Conservation (phyloP, 2,888 invertebrate genomes). For the Chesias legatella region DNA sequence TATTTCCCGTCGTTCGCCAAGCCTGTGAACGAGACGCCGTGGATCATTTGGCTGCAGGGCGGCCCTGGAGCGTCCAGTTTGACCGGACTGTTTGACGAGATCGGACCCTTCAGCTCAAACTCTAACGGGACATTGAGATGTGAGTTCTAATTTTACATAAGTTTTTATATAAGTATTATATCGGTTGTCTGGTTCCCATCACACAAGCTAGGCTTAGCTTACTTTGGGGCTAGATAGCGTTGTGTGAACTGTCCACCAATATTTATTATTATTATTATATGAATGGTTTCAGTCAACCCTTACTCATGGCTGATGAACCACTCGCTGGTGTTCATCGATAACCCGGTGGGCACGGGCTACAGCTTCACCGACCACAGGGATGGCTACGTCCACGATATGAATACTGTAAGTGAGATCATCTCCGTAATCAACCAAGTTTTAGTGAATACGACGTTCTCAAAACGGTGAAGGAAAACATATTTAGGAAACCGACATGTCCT, state of each 20-base stretch:
- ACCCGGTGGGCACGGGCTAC: slow-evolving; percentile 83
- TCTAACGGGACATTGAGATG: slow-evolving; percentile 35
- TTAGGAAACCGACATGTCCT: too few relatives aligned
- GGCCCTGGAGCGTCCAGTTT: slow-evolving; percentile 89
- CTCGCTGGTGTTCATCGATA: slow-evolving; percentile 83
- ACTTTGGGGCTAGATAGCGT: too few relatives aligned
- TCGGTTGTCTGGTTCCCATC: too few relatives aligned
- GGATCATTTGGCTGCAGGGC: slow-evolving; percentile 94
- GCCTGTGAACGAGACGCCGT: slow-evolving; percentile 75
- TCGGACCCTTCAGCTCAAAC: slow-evolving; percentile 55
- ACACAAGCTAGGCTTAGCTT: too few relatives aligned
- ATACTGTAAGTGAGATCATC: slow-evolving; percentile 78
- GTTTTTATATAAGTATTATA: too few relatives aligned
- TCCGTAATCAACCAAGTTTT: too few relatives aligned
- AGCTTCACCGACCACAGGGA: slow-evolving; percentile 79
- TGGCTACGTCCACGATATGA: slow-evolving; percentile 79
- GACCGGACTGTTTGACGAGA: slow-evolving; percentile 64
- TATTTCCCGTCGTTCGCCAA: slow-evolving; percentile 83
- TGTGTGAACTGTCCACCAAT: too few relatives aligned
- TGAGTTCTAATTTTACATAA: too few relatives aligned
- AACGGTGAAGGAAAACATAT: too few relatives aligned
- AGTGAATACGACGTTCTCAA: too few relatives aligned
- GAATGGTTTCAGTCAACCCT: slow-evolving; percentile 59
- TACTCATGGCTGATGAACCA: slow-evolving; percentile 81
- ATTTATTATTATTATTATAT: too few relatives aligned